These are phyloP conservation scores for Patella pellucida DNA, from an alignment of 2,888 invertebrate species.

Conservation along the genomic window DNA sequence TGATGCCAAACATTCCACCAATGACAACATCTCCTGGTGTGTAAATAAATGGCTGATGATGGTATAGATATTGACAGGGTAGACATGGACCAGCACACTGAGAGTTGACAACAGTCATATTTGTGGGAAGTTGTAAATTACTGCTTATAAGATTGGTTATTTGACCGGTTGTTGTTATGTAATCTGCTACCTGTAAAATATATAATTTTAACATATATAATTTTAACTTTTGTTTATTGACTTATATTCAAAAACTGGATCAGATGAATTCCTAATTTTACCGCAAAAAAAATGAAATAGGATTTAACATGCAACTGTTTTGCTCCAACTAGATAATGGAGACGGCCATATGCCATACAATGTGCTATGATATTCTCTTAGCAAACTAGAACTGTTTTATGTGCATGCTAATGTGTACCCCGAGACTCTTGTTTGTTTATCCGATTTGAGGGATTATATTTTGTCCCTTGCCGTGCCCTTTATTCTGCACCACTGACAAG, in stretches of 20 bases:
- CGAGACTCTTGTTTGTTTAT: too few species aligned
- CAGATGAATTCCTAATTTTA: neutral
- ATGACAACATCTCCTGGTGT: slow-evolving; percentile 51
- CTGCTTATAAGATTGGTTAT: slow-evolving; percentile 27
- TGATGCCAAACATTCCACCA: slow-evolving; percentile 54
- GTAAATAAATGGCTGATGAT: slow-evolving; percentile 40
- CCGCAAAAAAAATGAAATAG: too few species aligned
- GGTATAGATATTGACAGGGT: slow-evolving; percentile 55
- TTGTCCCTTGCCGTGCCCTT: too few species aligned
- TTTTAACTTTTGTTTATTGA: neutral
- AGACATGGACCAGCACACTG: slow-evolving; percentile 46
- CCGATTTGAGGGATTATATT: too few species aligned
- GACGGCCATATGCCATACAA: too few species aligned
- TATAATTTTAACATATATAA: neutral
- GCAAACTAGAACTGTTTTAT: too few species aligned
- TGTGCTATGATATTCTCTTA: too few species aligned
- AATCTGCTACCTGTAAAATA: slow-evolving; percentile 49
- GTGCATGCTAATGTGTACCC: too few species aligned
- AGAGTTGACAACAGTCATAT: slow-evolving; percentile 17
- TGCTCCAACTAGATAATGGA: too few species aligned
- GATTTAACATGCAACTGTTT: too few species aligned
- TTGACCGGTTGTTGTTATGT: slow-evolving; percentile 29
- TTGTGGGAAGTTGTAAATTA: slow-evolving; percentile 26
- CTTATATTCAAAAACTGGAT: neutral
- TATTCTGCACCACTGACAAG: too few species aligned